These are phyloP conservation scores for Achlya flavicornis DNA, from an alignment of 2,888 invertebrate species.

Conservation along the genomic window DNA sequence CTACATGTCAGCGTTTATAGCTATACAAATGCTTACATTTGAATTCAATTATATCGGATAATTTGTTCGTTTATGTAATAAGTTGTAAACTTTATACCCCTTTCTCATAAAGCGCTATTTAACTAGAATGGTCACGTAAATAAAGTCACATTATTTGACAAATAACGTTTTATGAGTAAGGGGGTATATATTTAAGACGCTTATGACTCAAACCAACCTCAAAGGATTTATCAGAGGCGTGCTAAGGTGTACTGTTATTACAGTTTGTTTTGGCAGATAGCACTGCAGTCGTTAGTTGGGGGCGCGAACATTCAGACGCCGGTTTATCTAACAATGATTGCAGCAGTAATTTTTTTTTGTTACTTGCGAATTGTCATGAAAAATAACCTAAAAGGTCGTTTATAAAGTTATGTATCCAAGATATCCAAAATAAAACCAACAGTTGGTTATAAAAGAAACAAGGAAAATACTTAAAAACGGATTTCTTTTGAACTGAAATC, in stretches of 20 bases:
- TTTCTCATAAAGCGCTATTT: too few species aligned
- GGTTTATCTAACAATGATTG: constrained; percentile 44
- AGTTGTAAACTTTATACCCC: not conserved
- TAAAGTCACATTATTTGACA: too few species aligned
- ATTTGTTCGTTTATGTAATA: not conserved
- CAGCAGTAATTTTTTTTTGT: constrained; percentile 21
- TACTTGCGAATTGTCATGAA: constrained; percentile 29
- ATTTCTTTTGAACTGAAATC: not conserved
- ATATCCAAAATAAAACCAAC: not conserved
- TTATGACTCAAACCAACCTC: constrained; percentile 42
- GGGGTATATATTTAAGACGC: too few species aligned
- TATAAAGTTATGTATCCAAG: not conserved
- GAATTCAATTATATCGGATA: too few species aligned
- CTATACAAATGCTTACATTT: too few species aligned
- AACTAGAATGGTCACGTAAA: too few species aligned
- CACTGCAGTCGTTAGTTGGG: constrained; percentile 59
- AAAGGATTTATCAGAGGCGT: constrained; percentile 64
- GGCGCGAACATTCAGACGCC: constrained; percentile 45
- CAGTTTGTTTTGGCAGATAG: constrained; percentile 70
- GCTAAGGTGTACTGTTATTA: constrained; percentile 71
- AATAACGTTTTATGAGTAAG: too few species aligned
- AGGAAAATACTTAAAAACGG: not conserved
- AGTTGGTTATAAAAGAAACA: not conserved
- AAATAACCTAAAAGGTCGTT: not conserved
- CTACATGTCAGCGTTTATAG: too few species aligned